A percentile compares a stretch with the other conserved stretches of the same genome.
phyloP scores from a whole-genome alignment of 2,113 vertebrate species.

The Hypocryptadius cinnamomeus region DNA sequence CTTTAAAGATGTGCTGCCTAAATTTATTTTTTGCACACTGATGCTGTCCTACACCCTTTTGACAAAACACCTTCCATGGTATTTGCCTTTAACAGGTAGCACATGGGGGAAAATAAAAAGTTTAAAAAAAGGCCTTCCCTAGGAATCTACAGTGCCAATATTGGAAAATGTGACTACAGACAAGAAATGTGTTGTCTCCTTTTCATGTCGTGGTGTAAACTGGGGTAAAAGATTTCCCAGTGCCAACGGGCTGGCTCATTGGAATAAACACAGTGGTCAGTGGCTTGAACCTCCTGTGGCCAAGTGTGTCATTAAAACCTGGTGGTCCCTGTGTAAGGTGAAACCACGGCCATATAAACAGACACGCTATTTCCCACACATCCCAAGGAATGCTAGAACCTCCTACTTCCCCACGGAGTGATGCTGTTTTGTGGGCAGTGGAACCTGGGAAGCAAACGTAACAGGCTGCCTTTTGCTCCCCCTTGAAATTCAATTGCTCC shows the following conservation, averaged over 20 bases:
- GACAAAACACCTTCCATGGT: background rate
- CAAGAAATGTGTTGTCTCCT: constrained; percentile 59
- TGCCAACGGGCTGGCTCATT: constrained; percentile 49
- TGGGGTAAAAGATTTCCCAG: constrained; percentile 50
- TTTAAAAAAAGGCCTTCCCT: background rate
- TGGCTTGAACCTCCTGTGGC: constrained; percentile 64
- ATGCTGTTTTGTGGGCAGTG: constrained; percentile 40
- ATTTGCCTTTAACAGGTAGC: constrained; percentile 35
- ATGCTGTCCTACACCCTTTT: background rate
- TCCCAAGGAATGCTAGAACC: constrained; percentile 53
- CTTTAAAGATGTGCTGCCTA: background rate
- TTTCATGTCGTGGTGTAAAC: constrained; percentile 35
- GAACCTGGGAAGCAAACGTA: constrained; percentile 21
- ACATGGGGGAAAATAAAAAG: background rate
- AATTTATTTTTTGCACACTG: background rate
- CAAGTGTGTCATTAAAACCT: constrained; percentile 66
- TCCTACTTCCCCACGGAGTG: constrained; percentile 35
- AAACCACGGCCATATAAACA: constrained; percentile 69
- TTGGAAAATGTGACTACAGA: constrained; percentile 21
- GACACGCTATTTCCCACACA: constrained; percentile 58
- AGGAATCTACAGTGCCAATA: background rate
- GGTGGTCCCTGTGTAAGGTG: constrained; percentile 70
- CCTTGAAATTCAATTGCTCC: background rate
- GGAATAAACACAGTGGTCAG: constrained; percentile 68
- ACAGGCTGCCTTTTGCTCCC: constrained; percentile 22